Evolutionary conservation across 2,113 vertebrate genomes (phyloP).

Genomic region (Rhadina sibilatrix): DNA sequence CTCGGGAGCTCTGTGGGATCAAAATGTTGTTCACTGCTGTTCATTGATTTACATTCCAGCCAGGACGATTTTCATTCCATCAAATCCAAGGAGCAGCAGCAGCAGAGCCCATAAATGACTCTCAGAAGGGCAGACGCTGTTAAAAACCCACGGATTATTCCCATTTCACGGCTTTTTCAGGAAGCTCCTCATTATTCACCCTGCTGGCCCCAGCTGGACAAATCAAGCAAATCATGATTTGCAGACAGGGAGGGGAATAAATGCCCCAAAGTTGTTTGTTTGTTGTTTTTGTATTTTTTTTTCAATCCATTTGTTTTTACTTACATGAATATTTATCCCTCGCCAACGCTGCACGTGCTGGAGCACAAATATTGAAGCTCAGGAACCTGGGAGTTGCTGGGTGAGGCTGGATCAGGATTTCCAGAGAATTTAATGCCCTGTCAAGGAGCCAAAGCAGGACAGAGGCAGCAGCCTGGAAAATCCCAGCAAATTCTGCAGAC

Average conservation of each 20-base stretch:
- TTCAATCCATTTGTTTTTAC: neutral
- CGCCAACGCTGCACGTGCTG: neutral
- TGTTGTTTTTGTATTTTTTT: neutral
- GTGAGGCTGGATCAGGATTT: neutral
- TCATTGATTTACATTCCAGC: neutral
- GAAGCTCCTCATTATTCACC: conserved; percentile 6
- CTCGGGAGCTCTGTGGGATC: fast-evolving
- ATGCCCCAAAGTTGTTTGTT: neutral
- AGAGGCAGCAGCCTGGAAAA: neutral
- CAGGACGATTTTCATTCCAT: neutral
- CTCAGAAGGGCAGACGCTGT: neutral
- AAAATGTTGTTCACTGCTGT: neutral
- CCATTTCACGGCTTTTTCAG: neutral
- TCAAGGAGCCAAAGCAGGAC: neutral
- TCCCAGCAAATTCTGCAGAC: neutral
- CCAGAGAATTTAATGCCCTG: neutral
- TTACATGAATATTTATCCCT: neutral
- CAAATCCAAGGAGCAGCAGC: neutral
- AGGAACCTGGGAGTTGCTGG: neutral
- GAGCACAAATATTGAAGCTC: neutral
- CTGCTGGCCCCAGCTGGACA: neutral
- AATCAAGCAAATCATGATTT: neutral
- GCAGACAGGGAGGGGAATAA: neutral
- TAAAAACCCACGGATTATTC: neutral
- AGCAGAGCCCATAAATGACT: neutral